These are phyloP conservation scores for Eulemur macaco DNA, from an alignment of 2,113 vertebrate species.

Conservation along the genomic window DNA sequence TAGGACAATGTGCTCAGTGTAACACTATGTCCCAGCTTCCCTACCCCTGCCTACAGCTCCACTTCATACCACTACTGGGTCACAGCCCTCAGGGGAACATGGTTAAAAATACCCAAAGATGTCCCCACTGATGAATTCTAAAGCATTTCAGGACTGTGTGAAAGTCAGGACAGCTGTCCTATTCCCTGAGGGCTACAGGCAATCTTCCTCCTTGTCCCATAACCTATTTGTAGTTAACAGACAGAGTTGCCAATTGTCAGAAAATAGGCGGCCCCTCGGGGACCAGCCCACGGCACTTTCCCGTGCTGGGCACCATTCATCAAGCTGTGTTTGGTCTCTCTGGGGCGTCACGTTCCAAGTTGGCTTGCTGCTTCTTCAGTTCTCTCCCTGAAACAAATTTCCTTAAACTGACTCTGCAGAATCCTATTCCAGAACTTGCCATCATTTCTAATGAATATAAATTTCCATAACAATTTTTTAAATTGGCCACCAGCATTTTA, in stretches of 20 bases:
- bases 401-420: not conserved
- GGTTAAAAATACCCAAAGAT: not conserved
- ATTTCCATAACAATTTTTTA: not conserved
- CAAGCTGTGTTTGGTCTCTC: not conserved
- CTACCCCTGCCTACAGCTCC: not conserved
- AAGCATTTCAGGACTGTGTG: not conserved
- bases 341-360: not conserved
- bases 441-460: not conserved
- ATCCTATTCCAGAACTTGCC: not conserved
- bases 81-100: not conserved
- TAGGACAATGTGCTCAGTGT: not conserved
- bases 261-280: not conserved
- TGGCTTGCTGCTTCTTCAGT: not conserved
- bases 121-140: not conserved
- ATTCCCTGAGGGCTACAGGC: conserved; percentile 25
- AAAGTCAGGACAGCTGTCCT: not conserved
- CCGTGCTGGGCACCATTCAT: not conserved
- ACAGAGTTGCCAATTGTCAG: conserved; percentile 19
- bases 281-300: not conserved
- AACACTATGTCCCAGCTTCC: not conserved
- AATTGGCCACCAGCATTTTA: not conserved
- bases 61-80: not conserved
- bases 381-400: conserved; percentile 20
- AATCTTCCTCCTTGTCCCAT: not conserved
- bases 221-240: not conserved